Conservation (phyloP, 1,140 invertebrate genomes). For the Drosophila nikananu region DNA sequence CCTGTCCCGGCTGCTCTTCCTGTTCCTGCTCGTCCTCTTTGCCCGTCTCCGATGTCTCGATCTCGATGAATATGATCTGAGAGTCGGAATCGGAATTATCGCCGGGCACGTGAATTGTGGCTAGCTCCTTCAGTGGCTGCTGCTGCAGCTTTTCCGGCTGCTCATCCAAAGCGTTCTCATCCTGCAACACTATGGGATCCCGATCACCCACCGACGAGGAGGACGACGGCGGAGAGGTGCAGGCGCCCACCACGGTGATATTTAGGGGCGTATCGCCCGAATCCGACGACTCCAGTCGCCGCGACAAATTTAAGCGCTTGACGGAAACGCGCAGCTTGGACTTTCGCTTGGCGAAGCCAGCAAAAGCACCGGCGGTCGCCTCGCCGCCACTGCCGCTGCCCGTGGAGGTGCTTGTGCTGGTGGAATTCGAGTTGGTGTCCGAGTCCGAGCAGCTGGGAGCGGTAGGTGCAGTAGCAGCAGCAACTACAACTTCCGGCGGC, state of each 20-base stretch:
- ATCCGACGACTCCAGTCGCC: constrained; percentile 32
- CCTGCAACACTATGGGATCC: constrained; percentile 15
- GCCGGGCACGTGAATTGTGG: constrained; percentile 1
- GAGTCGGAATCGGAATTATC: constrained; percentile 28
- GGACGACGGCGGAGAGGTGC: constrained; percentile 10
- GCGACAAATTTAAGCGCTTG: constrained; percentile 53
- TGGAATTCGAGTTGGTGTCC: constrained; percentile 60
- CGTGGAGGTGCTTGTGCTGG: constrained; percentile 14
- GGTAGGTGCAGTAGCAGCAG: not conserved
- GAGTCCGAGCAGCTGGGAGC: constrained; percentile 13
- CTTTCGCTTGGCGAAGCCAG: not conserved
- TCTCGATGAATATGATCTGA: constrained; percentile 68
- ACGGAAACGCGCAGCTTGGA: constrained; percentile 58
- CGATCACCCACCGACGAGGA: constrained; percentile 21
- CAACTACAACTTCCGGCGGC: not conserved
- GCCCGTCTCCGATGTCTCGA: constrained; percentile 38
- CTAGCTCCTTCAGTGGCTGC: not conserved
- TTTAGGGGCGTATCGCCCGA: constrained; percentile 30
- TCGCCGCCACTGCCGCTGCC: constrained; percentile 19
- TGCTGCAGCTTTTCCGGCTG: constrained; percentile 7
- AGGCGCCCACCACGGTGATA: constrained; percentile 13
- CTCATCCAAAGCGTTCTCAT: constrained; percentile 40
- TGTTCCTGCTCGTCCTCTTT: constrained; percentile 6
- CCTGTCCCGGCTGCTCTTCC: not conserved
- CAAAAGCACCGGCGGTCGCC: not conserved